Evolutionary conservation across 2,888 invertebrate species (phyloP).

Genomic region (Tenthredo scrophulariae): DNA sequence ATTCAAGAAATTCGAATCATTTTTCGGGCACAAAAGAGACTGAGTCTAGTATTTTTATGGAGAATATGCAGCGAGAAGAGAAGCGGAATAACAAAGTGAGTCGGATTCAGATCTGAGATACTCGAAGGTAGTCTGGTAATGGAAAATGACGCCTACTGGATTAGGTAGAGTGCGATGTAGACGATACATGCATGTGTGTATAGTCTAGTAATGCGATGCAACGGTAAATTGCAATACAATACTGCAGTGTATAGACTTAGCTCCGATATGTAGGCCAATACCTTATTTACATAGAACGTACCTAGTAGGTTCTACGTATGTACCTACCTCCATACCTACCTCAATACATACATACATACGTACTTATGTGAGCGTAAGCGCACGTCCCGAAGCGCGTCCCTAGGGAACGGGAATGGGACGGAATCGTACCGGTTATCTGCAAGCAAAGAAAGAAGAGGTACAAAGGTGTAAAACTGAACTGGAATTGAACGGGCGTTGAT

Average conservation of each 20-base stretch:
- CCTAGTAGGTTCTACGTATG: slow-evolving; percentile 41
- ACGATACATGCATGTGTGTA: neutral
- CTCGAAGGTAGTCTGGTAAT: slow-evolving; percentile 28
- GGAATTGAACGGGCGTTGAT: slow-evolving; percentile 44
- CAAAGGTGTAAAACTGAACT: slow-evolving; percentile 29
- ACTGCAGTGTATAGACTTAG: slow-evolving; percentile 39
- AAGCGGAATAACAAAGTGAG: slow-evolving; percentile 1
- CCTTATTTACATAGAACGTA: slow-evolving; percentile 56
- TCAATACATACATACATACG: neutral
- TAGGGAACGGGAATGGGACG: slow-evolving; percentile 32
- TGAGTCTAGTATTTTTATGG: no score
- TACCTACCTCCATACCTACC: neutral
- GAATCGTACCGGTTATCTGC: slow-evolving; percentile 44
- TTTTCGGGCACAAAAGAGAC: neutral
- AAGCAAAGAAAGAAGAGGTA: slow-evolving; percentile 23
- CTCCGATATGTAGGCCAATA: slow-evolving; percentile 55
- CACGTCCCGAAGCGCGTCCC: slow-evolving; percentile 31
- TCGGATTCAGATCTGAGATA: slow-evolving; percentile 43
- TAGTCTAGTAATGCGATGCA: slow-evolving; percentile 44
- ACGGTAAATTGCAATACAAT: slow-evolving; percentile 53
- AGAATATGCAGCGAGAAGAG: neutral
- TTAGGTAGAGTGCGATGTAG: slow-evolving; percentile 42
- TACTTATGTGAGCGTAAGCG: slow-evolving; percentile 15
- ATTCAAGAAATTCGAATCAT: neutral
- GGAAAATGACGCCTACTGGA: slow-evolving; percentile 48